phyloP scores from a whole-genome alignment of 2,113 vertebrate species.

The Asarcornis scutulata region DNA sequence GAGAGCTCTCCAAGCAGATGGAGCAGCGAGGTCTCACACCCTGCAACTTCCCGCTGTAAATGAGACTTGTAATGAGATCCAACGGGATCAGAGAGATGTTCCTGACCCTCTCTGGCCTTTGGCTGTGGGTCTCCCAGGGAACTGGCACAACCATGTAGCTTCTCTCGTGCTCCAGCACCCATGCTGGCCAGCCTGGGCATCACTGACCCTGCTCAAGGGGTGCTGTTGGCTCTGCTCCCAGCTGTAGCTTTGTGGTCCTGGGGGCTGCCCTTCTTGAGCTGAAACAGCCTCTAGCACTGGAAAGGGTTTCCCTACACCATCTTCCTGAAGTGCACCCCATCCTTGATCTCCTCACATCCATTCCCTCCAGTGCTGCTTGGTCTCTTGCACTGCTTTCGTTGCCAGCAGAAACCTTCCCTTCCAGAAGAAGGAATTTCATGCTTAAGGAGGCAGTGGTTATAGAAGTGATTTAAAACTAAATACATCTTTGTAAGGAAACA shows the following conservation, averaged over 20 bases:
- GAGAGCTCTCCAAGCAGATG: neutral
- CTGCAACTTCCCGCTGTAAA: neutral
- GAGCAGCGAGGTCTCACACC: neutral
- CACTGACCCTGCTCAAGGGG: neutral
- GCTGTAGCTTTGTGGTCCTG: neutral
- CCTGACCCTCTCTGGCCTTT: neutral
- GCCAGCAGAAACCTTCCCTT: neutral
- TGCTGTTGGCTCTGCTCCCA: neutral
- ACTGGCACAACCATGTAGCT: neutral
- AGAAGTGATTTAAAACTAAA: constrained; percentile 54
- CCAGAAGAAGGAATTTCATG: constrained; percentile 5
- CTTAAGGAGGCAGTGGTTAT: constrained; percentile 18
- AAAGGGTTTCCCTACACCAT: neutral
- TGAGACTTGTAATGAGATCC: neutral
- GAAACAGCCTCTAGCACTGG: neutral
- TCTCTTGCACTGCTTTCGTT: neutral
- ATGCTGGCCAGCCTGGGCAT: neutral
- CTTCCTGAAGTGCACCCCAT: accelerated
- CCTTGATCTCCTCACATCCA: neutral
- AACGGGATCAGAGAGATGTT: neutral
- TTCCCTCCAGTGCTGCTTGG: neutral
- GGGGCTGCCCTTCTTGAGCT: neutral
- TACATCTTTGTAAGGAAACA: constrained; percentile 61
- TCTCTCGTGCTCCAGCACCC: neutral
- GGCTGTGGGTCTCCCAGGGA: neutral